Evolutionary conservation across 2,113 vertebrate genomes (phyloP).

Genomic region (Dasypus novemcinctus): DNA sequence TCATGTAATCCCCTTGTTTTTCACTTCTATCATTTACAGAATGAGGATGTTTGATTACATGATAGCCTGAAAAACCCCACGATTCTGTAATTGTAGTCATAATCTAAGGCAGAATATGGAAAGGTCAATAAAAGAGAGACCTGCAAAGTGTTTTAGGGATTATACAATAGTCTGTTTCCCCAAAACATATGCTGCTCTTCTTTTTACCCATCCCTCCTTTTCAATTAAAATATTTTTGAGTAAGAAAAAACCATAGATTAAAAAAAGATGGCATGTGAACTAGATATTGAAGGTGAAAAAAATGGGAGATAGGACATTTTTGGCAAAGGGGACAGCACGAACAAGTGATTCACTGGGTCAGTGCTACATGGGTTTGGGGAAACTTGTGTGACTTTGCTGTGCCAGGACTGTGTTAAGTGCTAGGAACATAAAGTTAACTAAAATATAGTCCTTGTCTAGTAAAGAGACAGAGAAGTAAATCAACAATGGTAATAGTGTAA

Average conservation of each 20-base stretch:
- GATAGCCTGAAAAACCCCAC: not conserved
- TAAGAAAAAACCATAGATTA: not conserved
- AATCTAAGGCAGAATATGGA: not conserved
- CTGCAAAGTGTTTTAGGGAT: not conserved
- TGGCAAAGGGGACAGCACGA: not conserved
- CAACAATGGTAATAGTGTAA: not conserved
- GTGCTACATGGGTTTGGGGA: not conserved
- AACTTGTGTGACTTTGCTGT: not conserved
- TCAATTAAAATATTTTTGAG: not conserved
- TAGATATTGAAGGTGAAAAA: not conserved
- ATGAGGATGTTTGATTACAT: not conserved
- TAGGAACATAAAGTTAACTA: not conserved
- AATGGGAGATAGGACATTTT: not conserved
- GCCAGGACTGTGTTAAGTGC: not conserved
- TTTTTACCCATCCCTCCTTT: not conserved
- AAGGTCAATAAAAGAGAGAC: not conserved
- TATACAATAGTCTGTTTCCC: not conserved
- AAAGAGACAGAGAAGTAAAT: not conserved
- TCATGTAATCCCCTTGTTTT: not conserved
- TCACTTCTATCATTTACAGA: not conserved
- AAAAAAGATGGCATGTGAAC: not conserved
- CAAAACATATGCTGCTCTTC: not conserved
- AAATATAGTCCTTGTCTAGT: not conserved
- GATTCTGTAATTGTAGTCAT: not conserved
- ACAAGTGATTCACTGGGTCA: not conserved